Evolutionary conservation across 2,113 vertebrate species (phyloP), one percentile per base, ranked within the genome.

Genomic region (Phaethon lepturus): DNA sequence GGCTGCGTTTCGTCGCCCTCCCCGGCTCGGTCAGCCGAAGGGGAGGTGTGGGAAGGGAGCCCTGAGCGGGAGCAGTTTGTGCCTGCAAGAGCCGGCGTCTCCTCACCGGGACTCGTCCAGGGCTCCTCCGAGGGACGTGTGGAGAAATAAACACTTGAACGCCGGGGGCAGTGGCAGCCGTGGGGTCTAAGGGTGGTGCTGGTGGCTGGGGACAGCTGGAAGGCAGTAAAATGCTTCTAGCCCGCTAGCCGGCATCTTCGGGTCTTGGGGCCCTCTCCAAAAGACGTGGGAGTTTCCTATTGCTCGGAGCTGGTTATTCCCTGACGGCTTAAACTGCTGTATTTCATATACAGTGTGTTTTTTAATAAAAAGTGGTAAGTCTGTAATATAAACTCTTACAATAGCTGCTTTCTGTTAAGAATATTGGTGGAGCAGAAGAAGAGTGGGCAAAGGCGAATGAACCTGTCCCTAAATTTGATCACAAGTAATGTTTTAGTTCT

Each of bases 301-400:
- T 40, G 26, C 20, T 31, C 5, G 77, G 28, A 42, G 74, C 25
- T 22, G 33, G 6, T 22, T 42, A 1, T 45, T 59, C 28, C 19
- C 17, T 3, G 29, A 6, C 13, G 60, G 60, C 50, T 88, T 67
- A 25, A 50, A 12, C 22, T 7, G 67, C 40, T 16, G 25, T 49
- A 3, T 74, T 45, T 29, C 28, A 2, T 17, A 5, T 5, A 0
- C 4, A 22, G 50, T 1, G 45, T 3, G 4, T 6, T 74, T 62
- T 68, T 29, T 16, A 76, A 29, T 91, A 73, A 86, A 68, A 49
- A 35, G 62, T 11, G 35, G 53, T 40, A 23, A 76, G 80, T n/a
- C 29, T 26, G 0, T 35, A 2, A 63, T 26, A 0, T 35, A 2
- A 63, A 2, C 17, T 68, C 25, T 18, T 33, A 0, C 1, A 7